A percentile compares a stretch with the other conserved stretches of the same genome.
Conservation (phyloP, 2,888 invertebrate species). For the Caenorhabditis afra region DNA sequence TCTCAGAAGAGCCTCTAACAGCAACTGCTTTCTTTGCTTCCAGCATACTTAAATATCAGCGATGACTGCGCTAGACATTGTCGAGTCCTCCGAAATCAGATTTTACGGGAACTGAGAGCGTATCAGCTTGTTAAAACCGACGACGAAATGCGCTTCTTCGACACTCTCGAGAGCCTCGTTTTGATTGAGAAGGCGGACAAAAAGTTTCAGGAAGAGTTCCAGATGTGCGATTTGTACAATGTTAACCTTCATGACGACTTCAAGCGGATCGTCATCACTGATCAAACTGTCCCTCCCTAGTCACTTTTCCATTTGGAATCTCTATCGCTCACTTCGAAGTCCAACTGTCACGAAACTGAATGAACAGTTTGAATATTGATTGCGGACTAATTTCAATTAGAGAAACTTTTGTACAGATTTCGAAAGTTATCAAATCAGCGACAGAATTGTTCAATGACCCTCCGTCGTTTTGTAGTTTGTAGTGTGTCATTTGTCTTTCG, state of each 20-base stretch:
- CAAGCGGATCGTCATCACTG: conserved; percentile 10
- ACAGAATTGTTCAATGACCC: too few species aligned
- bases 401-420: too few species aligned
- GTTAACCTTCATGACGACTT: conserved; percentile 28
- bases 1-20: too few species aligned
- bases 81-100: conserved; percentile 19
- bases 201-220: conserved; percentile 27
- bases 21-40: too few species aligned
- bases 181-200: conserved; percentile 31
- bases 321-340: too few species aligned
- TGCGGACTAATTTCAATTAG: too few species aligned
- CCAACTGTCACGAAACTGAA: too few species aligned
- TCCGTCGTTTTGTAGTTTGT: background rate
- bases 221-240: conserved; percentile 31
- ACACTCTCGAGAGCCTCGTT: conserved; percentile 18
- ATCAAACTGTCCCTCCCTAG: too few species aligned
- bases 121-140: conserved; percentile 26
- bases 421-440: too few species aligned
- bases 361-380: too few species aligned
- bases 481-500: background rate
- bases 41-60: conserved; percentile 37
- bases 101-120: conserved; percentile 22
- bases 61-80: conserved; percentile 24
- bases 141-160: conserved; percentile 16
- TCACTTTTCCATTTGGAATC: too few species aligned